Evolutionary conservation across 2,113 vertebrate genomes (phyloP), one percentile per base, ranked within the genome.

Genomic region (Pachypanchax playfairii): DNA sequence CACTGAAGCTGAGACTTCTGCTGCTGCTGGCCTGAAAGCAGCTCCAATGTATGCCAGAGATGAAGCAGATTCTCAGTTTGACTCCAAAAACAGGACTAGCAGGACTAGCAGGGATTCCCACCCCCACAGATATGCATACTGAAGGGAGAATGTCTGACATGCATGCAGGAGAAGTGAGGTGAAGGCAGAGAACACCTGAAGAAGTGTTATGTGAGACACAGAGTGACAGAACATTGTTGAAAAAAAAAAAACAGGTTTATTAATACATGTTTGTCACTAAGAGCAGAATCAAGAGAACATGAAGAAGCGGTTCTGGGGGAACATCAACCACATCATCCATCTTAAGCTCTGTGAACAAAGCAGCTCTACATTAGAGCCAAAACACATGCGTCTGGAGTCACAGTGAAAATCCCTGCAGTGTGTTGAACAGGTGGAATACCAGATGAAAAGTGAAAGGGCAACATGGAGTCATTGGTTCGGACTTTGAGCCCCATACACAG

Each of bases 401-500:
- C 70, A 62, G 70, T 60, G 65, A 56, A 82, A 83, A 73, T 85
- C 82, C 84, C 77, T 85, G 85, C 71, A 60, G 71, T 64, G 65
- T 75, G 81, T 83, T 71, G 60, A 80, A 70, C 70, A 60, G 56
- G 75, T n/a, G 3, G 7, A 44, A 69, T 43, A 60, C 73, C 63
- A 69, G 57, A 86, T 56, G 25, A 73, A 75, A 82, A 82, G 74
- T 29, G 47, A 84, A 82, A 65, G 62, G 73, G 74, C 54, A 86
- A 81, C 78, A 85, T 80, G 83, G 75, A 81, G 73, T 25, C 66
- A 60, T 74, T 84, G 51, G 38, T 49, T 57, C 63, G 80, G 75
- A 86, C 77, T 82, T 85, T 84, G 86, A 88, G 84, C 69, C 64
- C 65, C 60, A 75, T 65, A 72, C 72, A 74, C 70, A 73, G 79